A percentile compares a stretch with the other conserved stretches of the same genome.
Conservation (phyloP, 2,113 vertebrate genomes). For the Alethe diademata region DNA sequence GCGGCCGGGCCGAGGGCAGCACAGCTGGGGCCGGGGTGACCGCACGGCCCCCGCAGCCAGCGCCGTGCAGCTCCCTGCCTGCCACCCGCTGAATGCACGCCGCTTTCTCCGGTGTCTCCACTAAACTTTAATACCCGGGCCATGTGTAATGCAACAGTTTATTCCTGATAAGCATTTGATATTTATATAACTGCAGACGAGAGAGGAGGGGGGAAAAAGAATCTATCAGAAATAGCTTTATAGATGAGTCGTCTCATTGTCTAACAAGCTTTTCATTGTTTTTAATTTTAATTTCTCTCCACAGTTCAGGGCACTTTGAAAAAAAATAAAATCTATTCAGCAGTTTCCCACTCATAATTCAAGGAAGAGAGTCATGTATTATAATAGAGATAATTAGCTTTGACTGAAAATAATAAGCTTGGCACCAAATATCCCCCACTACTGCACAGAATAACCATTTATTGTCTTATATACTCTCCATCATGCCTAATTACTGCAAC, state of each 20-base stretch:
- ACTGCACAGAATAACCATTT: conserved; percentile 67
- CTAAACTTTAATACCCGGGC: neutral
- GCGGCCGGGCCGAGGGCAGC: neutral
- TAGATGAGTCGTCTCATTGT: conserved; percentile 73
- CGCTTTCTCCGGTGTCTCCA: neutral
- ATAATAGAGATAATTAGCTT: conserved; percentile 81
- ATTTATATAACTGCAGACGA: conserved; percentile 60
- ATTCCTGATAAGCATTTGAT: conserved; percentile 49
- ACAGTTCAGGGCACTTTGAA: conserved; percentile 69
- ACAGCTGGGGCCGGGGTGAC: neutral
- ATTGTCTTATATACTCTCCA: conserved; percentile 72
- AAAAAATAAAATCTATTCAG: conserved; percentile 72
- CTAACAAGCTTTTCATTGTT: conserved; percentile 74
- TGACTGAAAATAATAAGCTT: conserved; percentile 76
- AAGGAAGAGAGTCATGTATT: conserved; percentile 72
- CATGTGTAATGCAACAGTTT: neutral
- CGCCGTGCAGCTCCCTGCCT: rapidly evolving
- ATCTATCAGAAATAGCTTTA: conserved; percentile 65
- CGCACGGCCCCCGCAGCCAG: neutral
- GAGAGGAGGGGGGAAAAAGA: neutral
- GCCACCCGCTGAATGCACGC: neutral
- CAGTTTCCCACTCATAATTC: conserved; percentile 80
- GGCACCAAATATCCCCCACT: conserved; percentile 65
- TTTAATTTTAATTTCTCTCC: conserved; percentile 74
- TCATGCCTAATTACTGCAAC: conserved; percentile 76